Evolutionary conservation across 2,888 invertebrate species (phyloP).

Genomic region (Corythucha ciliata): DNA sequence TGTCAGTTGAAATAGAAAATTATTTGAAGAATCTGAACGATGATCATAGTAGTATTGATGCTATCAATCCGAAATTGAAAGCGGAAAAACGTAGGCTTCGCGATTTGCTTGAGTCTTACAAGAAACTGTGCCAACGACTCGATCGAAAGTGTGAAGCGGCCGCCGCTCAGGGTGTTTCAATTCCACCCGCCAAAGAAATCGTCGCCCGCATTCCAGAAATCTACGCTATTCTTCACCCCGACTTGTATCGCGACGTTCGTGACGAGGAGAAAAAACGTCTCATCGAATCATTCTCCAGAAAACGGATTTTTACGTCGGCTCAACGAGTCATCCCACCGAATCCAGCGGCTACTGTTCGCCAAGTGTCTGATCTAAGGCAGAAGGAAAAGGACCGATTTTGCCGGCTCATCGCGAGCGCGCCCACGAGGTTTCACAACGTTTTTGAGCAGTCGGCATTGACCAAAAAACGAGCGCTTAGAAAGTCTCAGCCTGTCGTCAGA

Average conservation of each 20-base stretch:
- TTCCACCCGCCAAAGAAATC: slow-evolving; percentile 15
- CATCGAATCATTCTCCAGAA: slow-evolving; percentile 23
- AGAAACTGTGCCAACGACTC: slow-evolving; percentile 24
- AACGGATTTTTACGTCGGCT: slow-evolving; percentile 12
- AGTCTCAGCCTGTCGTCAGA: neutral
- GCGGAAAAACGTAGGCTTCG: slow-evolving; percentile 21
- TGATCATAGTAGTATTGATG: slow-evolving; percentile 14
- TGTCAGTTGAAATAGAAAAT: slow-evolving; percentile 23
- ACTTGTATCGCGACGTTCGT: slow-evolving; percentile 24
- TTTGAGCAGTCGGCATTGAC: slow-evolving; percentile 3
- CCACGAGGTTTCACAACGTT: slow-evolving; percentile 25
- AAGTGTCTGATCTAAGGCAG: slow-evolving; percentile 23
- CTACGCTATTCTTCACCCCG: slow-evolving; percentile 28
- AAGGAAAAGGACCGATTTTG: slow-evolving; percentile 29
- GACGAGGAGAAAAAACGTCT: slow-evolving; percentile 28
- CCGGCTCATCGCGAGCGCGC: slow-evolving; percentile 25
- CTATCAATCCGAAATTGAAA: slow-evolving; percentile 27
- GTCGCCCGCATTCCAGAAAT: slow-evolving; percentile 24
- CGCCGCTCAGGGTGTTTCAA: slow-evolving; percentile 13
- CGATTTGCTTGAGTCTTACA: slow-evolving; percentile 27
- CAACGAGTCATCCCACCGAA: slow-evolving; percentile 13
- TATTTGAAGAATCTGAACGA: slow-evolving; percentile 20
- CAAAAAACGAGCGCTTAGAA: neutral
- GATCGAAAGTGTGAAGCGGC: slow-evolving; percentile 21
- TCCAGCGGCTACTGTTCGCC: slow-evolving; percentile 4